Evolutionary conservation across 2,113 vertebrate species (phyloP).

Genomic region (Empidonax alnorum): DNA sequence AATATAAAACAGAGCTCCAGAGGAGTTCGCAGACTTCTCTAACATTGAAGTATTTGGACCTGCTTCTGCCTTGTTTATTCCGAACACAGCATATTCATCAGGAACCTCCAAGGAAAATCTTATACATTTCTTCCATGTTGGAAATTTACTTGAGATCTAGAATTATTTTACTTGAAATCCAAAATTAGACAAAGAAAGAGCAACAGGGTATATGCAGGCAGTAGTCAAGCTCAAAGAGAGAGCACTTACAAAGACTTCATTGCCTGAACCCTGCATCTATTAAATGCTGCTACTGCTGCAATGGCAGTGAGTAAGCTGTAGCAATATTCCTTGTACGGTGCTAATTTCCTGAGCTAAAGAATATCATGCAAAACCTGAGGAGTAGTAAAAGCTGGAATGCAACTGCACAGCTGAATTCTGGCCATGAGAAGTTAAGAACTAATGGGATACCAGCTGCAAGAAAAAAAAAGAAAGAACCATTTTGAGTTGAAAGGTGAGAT

Average conservation of each 20-base stretch:
- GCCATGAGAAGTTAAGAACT: neutral
- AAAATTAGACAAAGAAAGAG: neutral
- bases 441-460: neutral
- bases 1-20: neutral
- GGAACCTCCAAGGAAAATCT: neutral
- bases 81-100: neutral
- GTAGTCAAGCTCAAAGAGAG: neutral
- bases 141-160: neutral
- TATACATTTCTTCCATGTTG: neutral
- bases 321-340: neutral
- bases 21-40: neutral
- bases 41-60: neutral
- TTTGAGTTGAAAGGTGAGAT: neutral
- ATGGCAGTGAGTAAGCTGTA: neutral
- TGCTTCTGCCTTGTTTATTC: neutral
- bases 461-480: neutral
- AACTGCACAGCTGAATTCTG: neutral
- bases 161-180: neutral
- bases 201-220: accelerated
- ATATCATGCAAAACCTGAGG: neutral
- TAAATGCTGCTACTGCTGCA: neutral
- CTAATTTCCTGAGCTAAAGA: neutral
- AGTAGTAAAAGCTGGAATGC: neutral
- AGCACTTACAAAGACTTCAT: neutral
- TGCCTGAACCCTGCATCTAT: neutral